Evolutionary conservation across 2,113 vertebrate species (phyloP).

Genomic region (Brevimyrus niger): DNA sequence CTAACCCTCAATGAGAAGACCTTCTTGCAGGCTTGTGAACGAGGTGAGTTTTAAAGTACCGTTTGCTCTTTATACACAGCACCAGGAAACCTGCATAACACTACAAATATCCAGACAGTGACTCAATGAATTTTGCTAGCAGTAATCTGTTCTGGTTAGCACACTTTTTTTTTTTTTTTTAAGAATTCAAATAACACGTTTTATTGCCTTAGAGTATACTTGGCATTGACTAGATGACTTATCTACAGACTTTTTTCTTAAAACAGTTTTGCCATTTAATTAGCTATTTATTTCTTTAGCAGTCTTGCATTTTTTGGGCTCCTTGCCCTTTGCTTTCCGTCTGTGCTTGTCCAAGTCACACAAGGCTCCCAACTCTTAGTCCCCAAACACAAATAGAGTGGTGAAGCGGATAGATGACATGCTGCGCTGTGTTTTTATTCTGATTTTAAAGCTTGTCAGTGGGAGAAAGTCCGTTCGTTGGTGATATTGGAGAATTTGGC

Average conservation of each 20-base stretch:
- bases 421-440: background rate
- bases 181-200: background rate
- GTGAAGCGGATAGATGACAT: background rate
- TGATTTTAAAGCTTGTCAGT: background rate
- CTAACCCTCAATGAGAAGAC: slow-evolving; percentile 70
- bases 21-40: slow-evolving; percentile 71
- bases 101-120: background rate
- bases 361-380: background rate
- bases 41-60: slow-evolving; percentile 50
- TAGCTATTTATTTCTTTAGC: background rate
- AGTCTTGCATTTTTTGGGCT: background rate
- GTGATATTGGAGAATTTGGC: background rate
- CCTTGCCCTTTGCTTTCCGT: background rate
- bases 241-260: background rate
- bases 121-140: background rate
- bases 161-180: background rate
- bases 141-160: background rate
- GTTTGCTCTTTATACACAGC: background rate
- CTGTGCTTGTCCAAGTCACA: background rate
- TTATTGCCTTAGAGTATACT: background rate
- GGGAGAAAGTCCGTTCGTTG: background rate
- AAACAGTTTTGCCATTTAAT: background rate
- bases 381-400: background rate
- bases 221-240: background rate
- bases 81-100: background rate